Evolutionary conservation across 2,888 invertebrate genomes (phyloP), one percentile per base, ranked within the genome.

Genomic region (Xylophagus ater): DNA sequence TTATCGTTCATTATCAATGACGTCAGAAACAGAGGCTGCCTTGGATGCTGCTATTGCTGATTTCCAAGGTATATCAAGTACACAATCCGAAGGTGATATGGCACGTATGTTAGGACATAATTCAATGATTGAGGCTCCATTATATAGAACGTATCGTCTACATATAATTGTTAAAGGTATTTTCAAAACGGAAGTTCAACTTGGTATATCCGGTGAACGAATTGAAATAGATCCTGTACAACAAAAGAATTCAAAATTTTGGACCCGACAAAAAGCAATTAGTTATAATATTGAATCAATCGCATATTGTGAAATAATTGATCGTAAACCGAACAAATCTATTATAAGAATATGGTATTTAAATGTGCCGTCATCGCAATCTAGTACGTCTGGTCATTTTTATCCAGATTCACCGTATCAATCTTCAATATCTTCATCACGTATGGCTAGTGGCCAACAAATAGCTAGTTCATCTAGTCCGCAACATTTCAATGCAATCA

Each of bases 171-270:
- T 81, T 53, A 86, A 82, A 69, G 76, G 89, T 43, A 69, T 84
- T 50, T 74, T 85, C 15, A 89, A 82, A 62, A 81, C 81, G 13
- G 82, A 85, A 51, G 85, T 92, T 4, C 84, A 85, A 53, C 69
- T 93, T 29, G 86, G 88, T 32, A 80, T 93, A 46, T 89, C 89
- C 10, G 80, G 88, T 5, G 90, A 92, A 52, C 84, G 87, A 59
- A 79, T 93, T 43, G 93, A 93, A 67, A 86, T 93, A 37, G 88
- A 89, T 59, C 88, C 88, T 0, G 73, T 84, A 17, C 76, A 79
- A 21, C 72, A 75, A 24, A 72, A 73, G 51, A 76, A 73, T 53
- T 68, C 73, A 38, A 76, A 75, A 43, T 77, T 80, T 56, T 76
- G 74, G 73, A 64, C 69, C 30, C 72, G 79, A 55, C 76, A 83